Evolutionary conservation across 2,113 vertebrate genomes (phyloP).

Genomic region (Pagrus major): DNA sequence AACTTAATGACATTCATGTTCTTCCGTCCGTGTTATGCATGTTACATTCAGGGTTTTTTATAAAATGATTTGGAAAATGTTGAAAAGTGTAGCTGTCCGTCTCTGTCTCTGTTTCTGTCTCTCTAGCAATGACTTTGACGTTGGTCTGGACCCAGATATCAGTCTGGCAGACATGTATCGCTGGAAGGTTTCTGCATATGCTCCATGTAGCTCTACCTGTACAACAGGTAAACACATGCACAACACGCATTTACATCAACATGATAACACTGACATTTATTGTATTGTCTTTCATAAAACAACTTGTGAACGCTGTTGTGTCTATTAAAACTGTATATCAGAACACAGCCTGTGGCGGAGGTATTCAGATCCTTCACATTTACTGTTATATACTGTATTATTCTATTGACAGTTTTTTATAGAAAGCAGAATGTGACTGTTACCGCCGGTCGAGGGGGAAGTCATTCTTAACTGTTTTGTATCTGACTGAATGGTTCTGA

Average conservation of each 20-base stretch:
- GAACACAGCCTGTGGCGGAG: too few species aligned
- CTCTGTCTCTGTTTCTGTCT: slow-evolving; percentile 20
- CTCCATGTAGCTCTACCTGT: slow-evolving; percentile 93
- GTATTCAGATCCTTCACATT: too few species aligned
- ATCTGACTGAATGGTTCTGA: too few species aligned
- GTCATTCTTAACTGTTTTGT: too few species aligned
- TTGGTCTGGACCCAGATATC: slow-evolving; percentile 84
- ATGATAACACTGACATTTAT: neutral
- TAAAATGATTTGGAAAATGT: neutral
- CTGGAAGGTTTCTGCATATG: slow-evolving; percentile 93
- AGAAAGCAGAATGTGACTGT: too few species aligned
- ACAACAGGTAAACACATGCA: slow-evolving; percentile 86
- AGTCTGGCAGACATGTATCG: slow-evolving; percentile 91
- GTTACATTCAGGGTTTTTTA: neutral
- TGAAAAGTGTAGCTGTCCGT: neutral
- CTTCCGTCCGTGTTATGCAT: neutral
- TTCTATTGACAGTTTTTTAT: too few species aligned
- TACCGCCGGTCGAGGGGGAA: too few species aligned
- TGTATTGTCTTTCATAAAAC: neutral
- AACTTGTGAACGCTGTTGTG: neutral
- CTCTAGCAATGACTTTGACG: slow-evolving; percentile 89
- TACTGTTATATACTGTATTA: too few species aligned
- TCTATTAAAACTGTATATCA: neutral
- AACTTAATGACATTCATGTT: neutral
- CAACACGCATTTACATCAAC: neutral